Conservation (phyloP, 1,140 invertebrate genomes). For the Pectinophora gossypiella region DNA sequence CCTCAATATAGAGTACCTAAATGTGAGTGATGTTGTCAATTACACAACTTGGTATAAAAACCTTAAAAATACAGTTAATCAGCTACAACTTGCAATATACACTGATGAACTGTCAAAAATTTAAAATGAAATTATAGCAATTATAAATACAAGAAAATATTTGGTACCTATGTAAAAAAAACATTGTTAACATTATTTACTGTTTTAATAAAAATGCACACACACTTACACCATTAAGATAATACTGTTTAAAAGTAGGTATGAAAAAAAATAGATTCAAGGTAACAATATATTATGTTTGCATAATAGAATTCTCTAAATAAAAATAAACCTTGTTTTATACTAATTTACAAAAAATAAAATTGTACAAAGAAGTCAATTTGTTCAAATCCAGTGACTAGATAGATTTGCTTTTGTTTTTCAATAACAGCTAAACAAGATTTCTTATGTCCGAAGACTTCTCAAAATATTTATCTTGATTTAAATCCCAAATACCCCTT, state of each 20-base stretch:
- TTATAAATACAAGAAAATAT: no score
- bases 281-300: no score
- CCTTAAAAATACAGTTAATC: slow-evolving; percentile 35
- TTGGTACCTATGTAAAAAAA: no score
- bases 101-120: slow-evolving; percentile 38
- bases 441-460: not conserved
- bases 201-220: not conserved
- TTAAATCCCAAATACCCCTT: no score
- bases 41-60: slow-evolving; percentile 46
- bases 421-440: not conserved
- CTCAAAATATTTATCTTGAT: not conserved
- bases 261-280: no score
- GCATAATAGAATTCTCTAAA: no score
- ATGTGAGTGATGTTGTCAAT: no score
- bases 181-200: not conserved
- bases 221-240: not conserved
- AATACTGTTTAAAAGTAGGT: not conserved
- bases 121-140: no score
- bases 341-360: no score
- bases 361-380: no score
- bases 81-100: slow-evolving; percentile 41
- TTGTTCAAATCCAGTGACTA: not conserved
- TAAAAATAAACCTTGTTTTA: no score
- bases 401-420: not conserved
- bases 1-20: no score